Conservation (phyloP, 2,113 vertebrate genomes). For the Platysteira castanea region DNA sequence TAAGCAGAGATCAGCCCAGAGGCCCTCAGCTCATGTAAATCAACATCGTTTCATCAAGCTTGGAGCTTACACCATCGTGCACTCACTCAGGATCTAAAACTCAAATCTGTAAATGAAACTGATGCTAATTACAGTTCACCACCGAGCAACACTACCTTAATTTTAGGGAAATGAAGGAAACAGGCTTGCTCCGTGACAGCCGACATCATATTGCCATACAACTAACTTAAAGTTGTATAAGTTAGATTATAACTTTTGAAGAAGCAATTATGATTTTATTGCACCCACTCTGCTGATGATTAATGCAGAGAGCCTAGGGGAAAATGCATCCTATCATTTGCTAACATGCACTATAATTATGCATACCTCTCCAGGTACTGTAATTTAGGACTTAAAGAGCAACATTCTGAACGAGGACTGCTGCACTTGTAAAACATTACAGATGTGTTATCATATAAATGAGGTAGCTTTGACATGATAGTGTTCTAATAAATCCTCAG, state of each 20-base stretch:
- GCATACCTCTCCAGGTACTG: slow-evolving; percentile 83
- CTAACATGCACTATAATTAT: slow-evolving; percentile 81
- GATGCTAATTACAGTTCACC: slow-evolving; percentile 64
- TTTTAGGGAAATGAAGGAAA: slow-evolving; percentile 60
- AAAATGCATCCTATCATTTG: slow-evolving; percentile 83
- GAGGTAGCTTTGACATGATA: slow-evolving; percentile 81
- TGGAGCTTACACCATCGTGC: neutral
- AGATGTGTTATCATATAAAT: slow-evolving; percentile 87
- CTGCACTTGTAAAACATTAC: slow-evolving; percentile 82
- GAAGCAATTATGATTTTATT: slow-evolving; percentile 86
- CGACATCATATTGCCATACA: slow-evolving; percentile 58
- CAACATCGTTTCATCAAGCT: slow-evolving; percentile 29
- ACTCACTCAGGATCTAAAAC: slow-evolving; percentile 20
- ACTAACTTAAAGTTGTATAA: slow-evolving; percentile 69
- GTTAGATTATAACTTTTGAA: slow-evolving; percentile 82
- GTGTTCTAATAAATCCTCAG: slow-evolving; percentile 78
- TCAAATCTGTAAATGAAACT: slow-evolving; percentile 55
- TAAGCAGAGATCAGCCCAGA: slow-evolving; percentile 16
- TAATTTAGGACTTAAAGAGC: slow-evolving; percentile 83
- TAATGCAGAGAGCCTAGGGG: slow-evolving; percentile 78
- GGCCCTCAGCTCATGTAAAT: slow-evolving; percentile 41
- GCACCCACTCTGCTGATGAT: slow-evolving; percentile 80
- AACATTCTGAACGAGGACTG: slow-evolving; percentile 78
- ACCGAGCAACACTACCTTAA: slow-evolving; percentile 1
- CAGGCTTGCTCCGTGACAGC: neutral